Evolutionary conservation across 2,888 invertebrate genomes (phyloP).

Genomic region (Mesochorus sp.): DNA sequence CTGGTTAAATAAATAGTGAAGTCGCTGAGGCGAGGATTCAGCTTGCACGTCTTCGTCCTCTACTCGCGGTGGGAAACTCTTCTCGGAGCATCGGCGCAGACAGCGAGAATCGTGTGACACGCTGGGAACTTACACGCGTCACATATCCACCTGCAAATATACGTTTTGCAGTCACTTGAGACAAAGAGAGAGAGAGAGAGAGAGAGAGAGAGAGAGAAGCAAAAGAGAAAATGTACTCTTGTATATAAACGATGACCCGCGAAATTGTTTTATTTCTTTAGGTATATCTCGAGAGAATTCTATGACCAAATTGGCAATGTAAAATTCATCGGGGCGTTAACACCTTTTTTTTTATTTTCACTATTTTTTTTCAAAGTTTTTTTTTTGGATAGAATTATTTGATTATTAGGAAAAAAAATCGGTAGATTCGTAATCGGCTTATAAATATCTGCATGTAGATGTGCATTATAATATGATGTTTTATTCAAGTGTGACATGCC

Average conservation of each 20-base stretch:
- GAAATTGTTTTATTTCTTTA: no score
- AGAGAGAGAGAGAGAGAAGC: no score
- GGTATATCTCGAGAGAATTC: no score
- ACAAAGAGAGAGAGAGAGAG: conserved; percentile 2
- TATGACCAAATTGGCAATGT: no score
- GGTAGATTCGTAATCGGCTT: conserved; percentile 16
- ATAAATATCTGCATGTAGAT: no score
- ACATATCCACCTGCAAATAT: conserved; percentile 31
- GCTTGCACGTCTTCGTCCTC: conserved; percentile 16
- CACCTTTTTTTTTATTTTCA: no score
- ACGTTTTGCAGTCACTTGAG: not conserved
- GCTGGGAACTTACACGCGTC: conserved; percentile 30
- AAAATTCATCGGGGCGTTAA: no score
- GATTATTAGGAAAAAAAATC: conserved; percentile 33
- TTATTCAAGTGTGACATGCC: conserved; percentile 6
- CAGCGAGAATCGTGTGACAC: not conserved
- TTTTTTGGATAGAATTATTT: no score
- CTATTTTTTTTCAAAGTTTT: no score
- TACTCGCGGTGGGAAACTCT: conserved; percentile 28
- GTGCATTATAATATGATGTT: not conserved
- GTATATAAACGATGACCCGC: no score
- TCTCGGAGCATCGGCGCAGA: conserved; percentile 3
- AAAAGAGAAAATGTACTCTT: no score
- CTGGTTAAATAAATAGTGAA: conserved; percentile 55
- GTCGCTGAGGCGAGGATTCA: conserved; percentile 29